Evolutionary conservation across 2,888 invertebrate species (phyloP).

Genomic region (Dicyrtomina minuta): DNA sequence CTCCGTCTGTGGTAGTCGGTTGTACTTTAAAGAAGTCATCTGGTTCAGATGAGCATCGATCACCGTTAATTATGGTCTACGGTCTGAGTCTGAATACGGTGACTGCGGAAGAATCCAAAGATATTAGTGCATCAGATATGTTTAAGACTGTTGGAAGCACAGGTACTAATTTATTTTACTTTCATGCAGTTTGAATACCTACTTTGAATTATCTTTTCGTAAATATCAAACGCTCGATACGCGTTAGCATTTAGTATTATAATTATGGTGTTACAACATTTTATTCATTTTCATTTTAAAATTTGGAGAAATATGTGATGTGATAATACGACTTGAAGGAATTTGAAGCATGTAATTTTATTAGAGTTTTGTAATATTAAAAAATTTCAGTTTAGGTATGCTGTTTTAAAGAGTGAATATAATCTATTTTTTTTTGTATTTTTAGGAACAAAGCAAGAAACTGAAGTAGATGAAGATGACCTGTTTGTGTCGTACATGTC

Average conservation of each 20-base stretch:
- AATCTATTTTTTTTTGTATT: not conserved
- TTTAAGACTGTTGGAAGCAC: constrained; percentile 9
- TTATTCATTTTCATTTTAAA: too few relatives aligned
- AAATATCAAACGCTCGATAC: too few relatives aligned
- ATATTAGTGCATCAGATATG: constrained; percentile 32
- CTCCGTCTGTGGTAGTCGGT: constrained; percentile 44
- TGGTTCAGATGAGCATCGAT: constrained; percentile 7
- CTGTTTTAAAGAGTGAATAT: not conserved
- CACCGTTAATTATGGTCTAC: constrained; percentile 43
- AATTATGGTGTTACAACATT: too few relatives aligned
- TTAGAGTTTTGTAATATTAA: too few relatives aligned
- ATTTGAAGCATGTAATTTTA: too few relatives aligned
- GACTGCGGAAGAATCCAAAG: constrained; percentile 30
- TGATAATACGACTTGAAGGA: too few relatives aligned
- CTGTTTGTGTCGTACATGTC: constrained; percentile 48
- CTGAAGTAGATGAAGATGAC: constrained; percentile 46
- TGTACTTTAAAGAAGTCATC: constrained; percentile 24
- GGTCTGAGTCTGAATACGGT: constrained; percentile 41
- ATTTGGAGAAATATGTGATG: too few relatives aligned
- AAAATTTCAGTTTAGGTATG: not conserved
- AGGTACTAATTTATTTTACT: too few relatives aligned
- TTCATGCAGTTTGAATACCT: too few relatives aligned
- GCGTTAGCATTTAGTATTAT: too few relatives aligned
- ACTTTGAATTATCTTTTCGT: too few relatives aligned
- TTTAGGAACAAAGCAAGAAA: constrained; percentile 51